Percentiles rank a stretch among this genome's conserved stretches.
These are phyloP conservation scores for Ivindomyrus marchei DNA, from an alignment of 2,113 vertebrate species.

Conservation along the genomic window DNA sequence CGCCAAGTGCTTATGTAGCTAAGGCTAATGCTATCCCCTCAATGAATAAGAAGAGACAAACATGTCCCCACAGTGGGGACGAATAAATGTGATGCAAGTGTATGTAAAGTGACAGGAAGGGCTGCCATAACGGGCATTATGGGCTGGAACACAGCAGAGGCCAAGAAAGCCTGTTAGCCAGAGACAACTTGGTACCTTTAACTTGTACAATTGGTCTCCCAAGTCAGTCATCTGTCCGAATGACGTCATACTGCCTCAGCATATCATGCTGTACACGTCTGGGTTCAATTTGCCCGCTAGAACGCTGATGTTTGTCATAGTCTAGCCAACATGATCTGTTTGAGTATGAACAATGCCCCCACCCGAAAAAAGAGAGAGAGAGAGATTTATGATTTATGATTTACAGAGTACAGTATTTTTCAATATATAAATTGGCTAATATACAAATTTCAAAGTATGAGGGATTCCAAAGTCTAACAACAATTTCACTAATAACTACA, in stretches of 20 bases:
- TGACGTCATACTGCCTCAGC: background rate
- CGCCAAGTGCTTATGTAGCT: background rate
- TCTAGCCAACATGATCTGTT: background rate
- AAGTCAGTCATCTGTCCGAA: no score
- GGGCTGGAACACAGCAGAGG: background rate
- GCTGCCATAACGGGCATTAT: slow-evolving; percentile 33
- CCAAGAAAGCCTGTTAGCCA: slow-evolving; percentile 16
- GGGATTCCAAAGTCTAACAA: slow-evolving; percentile 61
- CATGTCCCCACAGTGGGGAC: background rate
- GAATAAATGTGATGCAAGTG: slow-evolving; percentile 13
- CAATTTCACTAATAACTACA: slow-evolving; percentile 67
- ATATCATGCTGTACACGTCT: background rate
- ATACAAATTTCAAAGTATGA: slow-evolving; percentile 61
- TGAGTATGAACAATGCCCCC: slow-evolving; percentile 28
- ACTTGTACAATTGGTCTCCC: background rate
- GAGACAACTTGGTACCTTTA: slow-evolving; percentile 7
- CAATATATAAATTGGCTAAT: slow-evolving; percentile 59
- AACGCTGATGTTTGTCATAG: background rate
- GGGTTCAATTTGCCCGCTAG: background rate
- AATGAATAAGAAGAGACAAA: background rate
- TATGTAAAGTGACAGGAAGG: slow-evolving; percentile 42
- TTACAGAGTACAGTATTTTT: slow-evolving; percentile 45
- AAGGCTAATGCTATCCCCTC: background rate
- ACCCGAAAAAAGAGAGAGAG: slow-evolving; percentile 28
- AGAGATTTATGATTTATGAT: slow-evolving; percentile 12